phyloP scores from a whole-genome alignment of 1,140 invertebrate genomes.

The Pseudachorutes palmiensis region DNA sequence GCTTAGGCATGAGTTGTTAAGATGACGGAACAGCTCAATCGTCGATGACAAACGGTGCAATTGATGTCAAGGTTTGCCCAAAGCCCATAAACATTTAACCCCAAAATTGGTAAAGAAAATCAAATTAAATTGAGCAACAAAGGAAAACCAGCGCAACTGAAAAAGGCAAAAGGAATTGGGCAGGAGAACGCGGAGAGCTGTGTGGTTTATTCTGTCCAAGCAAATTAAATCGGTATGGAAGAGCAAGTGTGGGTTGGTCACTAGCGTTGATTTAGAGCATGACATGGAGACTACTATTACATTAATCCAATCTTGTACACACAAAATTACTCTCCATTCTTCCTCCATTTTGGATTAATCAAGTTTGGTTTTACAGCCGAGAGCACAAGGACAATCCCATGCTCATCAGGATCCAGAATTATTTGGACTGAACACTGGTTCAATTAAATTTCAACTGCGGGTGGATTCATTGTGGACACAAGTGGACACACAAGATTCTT shows the following conservation, averaged over 20 bases:
- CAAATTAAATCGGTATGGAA: not conserved
- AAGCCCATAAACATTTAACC: not conserved
- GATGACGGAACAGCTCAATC: not conserved
- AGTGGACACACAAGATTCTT: too few relatives aligned
- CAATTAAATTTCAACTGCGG: too few relatives aligned
- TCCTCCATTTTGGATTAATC: too few relatives aligned
- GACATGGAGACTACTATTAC: not conserved
- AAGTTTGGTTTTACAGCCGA: too few relatives aligned
- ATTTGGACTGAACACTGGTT: too few relatives aligned
- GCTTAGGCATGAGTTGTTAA: not conserved
- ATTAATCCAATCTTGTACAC: not conserved
- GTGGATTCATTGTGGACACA: too few relatives aligned
- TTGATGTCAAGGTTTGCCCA: not conserved
- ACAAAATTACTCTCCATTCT: too few relatives aligned
- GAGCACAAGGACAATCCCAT: too few relatives aligned
- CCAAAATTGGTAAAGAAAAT: constrained; percentile 8
- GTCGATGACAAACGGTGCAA: constrained; percentile 5
- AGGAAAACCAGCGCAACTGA: too few relatives aligned
- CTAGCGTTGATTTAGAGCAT: not conserved
- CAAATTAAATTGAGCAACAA: not conserved
- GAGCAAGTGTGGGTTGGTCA: not conserved
- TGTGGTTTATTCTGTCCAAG: not conserved
- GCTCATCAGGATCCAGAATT: too few relatives aligned
- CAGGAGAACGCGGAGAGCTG: too few relatives aligned
- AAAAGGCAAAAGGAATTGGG: too few relatives aligned